Conservation (phyloP, 2,797 vertebrate genomes). For the Pangasius sanitwongsei region DNA sequence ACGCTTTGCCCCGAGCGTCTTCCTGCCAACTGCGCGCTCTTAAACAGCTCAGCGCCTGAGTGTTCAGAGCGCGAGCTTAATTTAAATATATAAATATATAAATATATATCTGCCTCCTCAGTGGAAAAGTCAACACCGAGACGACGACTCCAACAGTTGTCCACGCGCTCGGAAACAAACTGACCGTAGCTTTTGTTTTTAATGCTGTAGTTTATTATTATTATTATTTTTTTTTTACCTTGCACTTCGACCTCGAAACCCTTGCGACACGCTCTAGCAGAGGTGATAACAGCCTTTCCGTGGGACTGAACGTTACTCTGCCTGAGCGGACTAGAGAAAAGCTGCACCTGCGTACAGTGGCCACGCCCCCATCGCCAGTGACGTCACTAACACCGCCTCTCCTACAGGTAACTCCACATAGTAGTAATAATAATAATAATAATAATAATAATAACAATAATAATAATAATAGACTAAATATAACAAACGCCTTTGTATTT, state of each 20-base stretch:
- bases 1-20: background rate
- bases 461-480: no score
- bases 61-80: slow-evolving; percentile 15
- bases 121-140: background rate
- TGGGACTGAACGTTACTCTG: background rate
- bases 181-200: background rate
- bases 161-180: slow-evolving; percentile 9
- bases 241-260: slow-evolving; percentile 19
- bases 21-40: background rate
- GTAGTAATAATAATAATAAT: background rate
- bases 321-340: background rate
- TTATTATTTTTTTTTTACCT: slow-evolving; percentile 3
- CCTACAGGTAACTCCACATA: slow-evolving; percentile 41
- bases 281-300: background rate
- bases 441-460: no score
- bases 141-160: background rate
- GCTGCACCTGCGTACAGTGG: slow-evolving; percentile 42
- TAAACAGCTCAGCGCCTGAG: slow-evolving; percentile 7
- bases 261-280: background rate
- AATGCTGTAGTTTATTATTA: background rate
- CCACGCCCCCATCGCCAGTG: background rate
- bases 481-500: background rate
- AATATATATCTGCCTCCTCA: slow-evolving; percentile 15
- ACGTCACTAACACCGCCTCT: slow-evolving; percentile 14
- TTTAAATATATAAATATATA: slow-evolving; percentile 13